These are phyloP conservation scores for Euproctis similis DNA, from an alignment of 2,888 invertebrate species.

Conservation along the genomic window DNA sequence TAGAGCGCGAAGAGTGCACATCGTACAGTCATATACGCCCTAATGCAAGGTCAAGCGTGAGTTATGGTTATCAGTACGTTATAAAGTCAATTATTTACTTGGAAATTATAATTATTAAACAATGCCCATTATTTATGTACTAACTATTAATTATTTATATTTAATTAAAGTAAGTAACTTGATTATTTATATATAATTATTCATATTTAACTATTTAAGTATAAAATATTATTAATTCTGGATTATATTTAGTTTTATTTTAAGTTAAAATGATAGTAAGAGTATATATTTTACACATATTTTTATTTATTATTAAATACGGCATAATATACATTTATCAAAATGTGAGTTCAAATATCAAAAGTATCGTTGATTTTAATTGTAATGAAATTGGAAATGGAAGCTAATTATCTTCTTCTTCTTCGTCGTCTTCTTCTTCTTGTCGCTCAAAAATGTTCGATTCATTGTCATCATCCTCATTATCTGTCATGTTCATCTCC, in stretches of 20 bases:
- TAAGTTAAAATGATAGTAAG: slow-evolving; percentile 1
- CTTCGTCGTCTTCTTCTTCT: slow-evolving; percentile 1
- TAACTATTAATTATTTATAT: slow-evolving; percentile 1
- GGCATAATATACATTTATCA: slow-evolving; percentile 1
- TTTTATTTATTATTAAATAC: slow-evolving; percentile 1
- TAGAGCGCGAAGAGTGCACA: slow-evolving; percentile 1
- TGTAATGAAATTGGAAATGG: slow-evolving; percentile 1
- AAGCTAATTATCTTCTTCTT: slow-evolving; percentile 1
- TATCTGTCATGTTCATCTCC: slow-evolving; percentile 1
- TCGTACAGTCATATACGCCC: slow-evolving; percentile 1
- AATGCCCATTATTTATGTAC: slow-evolving; percentile 1
- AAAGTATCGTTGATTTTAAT: slow-evolving; percentile 1
- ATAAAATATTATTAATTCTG: slow-evolving; percentile 1
- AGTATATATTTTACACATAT: slow-evolving; percentile 1
- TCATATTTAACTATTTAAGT: slow-evolving; percentile 1
- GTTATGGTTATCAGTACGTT: slow-evolving; percentile 1
- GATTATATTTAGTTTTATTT: slow-evolving; percentile 1
- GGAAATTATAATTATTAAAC: slow-evolving; percentile 1
- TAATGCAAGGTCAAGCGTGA: slow-evolving; percentile 1
- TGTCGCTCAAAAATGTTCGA: slow-evolving; percentile 1
- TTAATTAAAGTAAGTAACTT: slow-evolving; percentile 1
- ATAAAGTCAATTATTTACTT: slow-evolving; percentile 1
- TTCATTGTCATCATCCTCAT: slow-evolving; percentile 1
- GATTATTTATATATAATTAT: slow-evolving; percentile 1
- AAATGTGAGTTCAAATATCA: slow-evolving; percentile 1